Evolutionary conservation across 2,888 invertebrate genomes (phyloP).

Genomic region (Acanthoscelides obtectus): DNA sequence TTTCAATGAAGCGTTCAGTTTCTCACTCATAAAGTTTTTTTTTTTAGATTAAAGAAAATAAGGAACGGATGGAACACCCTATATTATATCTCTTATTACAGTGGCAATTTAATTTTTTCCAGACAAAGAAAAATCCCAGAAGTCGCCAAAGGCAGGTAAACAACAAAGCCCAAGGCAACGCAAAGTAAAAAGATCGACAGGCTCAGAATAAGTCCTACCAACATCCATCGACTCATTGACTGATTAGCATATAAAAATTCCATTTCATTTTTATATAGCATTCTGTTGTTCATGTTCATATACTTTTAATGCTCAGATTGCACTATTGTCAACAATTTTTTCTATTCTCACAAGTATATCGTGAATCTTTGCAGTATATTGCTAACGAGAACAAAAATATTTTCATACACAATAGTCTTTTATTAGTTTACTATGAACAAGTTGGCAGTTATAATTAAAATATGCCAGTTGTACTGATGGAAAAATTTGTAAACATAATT

Average conservation of each 20-base stretch:
- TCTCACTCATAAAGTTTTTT: too few relatives aligned
- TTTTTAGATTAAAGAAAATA: too few relatives aligned
- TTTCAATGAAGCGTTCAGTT: too few relatives aligned
- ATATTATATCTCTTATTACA: too few relatives aligned
- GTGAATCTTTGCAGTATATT: not conserved
- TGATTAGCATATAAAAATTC: not conserved
- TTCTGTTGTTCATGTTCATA: not conserved
- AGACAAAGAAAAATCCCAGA: constrained; percentile 39
- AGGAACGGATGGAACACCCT: too few relatives aligned
- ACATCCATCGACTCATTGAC: not conserved
- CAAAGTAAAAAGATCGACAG: constrained; percentile 70
- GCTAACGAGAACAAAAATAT: not conserved
- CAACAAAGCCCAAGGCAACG: constrained; percentile 69
- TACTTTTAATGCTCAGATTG: not conserved
- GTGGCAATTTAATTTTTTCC: constrained; percentile 22
- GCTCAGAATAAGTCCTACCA: constrained; percentile 47
- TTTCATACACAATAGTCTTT: too few relatives aligned
- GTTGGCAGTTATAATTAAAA: too few relatives aligned
- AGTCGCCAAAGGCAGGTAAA: constrained; percentile 44
- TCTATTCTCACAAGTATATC: not conserved
- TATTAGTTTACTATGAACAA: too few relatives aligned
- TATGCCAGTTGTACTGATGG: too few relatives aligned
- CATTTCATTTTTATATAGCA: not conserved
- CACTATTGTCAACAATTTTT: not conserved
- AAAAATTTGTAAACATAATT: too few relatives aligned